Evolutionary conservation across 2,888 invertebrate genomes (phyloP).

Genomic region (Eudemis profundana): DNA sequence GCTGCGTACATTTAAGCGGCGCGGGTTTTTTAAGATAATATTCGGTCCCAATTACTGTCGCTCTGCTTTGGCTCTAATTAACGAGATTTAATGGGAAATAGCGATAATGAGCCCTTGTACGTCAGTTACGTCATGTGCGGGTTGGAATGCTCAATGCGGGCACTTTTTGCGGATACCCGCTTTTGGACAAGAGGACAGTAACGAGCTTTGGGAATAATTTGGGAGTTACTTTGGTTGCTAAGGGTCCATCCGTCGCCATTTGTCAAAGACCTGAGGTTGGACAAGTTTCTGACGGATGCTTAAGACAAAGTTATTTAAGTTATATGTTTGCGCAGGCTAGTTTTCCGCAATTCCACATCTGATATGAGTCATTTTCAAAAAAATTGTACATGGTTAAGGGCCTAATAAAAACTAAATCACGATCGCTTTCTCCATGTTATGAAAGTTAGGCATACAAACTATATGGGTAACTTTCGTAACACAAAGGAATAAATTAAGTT

Average conservation of each 20-base stretch:
- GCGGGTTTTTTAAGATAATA: constrained; percentile 40
- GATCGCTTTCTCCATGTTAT: no score
- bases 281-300: no score
- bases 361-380: no score
- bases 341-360: no score
- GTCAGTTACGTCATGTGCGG: constrained; percentile 23
- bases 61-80: constrained; percentile 37
- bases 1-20: constrained; percentile 15
- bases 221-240: not conserved
- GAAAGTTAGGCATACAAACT: no score
- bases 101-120: constrained; percentile 37
- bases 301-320: no score
- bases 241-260: not conserved
- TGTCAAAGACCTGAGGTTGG: no score
- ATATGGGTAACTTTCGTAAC: no score
- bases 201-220: not conserved
- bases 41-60: constrained; percentile 43
- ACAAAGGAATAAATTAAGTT: no score
- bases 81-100: constrained; percentile 38
- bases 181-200: constrained; percentile 3
- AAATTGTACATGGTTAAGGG: no score
- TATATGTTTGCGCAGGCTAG: no score
- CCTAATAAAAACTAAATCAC: no score
- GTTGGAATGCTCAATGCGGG: constrained; percentile 22
- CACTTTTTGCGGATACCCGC: constrained; percentile 22